Conservation (phyloP, 1,140 invertebrate genomes). For the Trichoplusia ni region DNA sequence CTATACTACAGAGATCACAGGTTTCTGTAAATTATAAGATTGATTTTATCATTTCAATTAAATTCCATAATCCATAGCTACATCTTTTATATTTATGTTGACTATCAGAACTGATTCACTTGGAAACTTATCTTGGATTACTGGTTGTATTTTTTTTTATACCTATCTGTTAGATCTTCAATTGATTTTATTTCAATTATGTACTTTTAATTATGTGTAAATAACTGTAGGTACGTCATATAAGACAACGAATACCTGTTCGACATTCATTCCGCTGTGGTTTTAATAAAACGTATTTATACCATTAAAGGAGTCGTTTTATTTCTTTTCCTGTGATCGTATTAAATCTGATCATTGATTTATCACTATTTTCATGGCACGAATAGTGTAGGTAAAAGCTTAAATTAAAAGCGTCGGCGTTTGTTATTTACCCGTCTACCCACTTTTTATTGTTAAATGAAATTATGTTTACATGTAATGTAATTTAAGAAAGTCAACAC, state of each 20-base stretch:
- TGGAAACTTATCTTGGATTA: background rate
- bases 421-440: no score
- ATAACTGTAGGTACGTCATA: slow-evolving; percentile 2
- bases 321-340: background rate
- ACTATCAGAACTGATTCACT: background rate
- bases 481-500: no score
- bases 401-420: no score
- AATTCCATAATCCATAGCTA: background rate
- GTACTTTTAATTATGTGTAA: background rate
- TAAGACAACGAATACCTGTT: slow-evolving; percentile 10
- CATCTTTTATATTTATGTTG: background rate
- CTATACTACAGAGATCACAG: no score
- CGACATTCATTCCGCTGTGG: slow-evolving; percentile 28
- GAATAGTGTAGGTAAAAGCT: no score
- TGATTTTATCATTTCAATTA: no score
- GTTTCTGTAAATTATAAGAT: no score
- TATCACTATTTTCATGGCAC: background rate
- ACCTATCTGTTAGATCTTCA: background rate
- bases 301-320: slow-evolving; percentile 2
- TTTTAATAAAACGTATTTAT: slow-evolving; percentile 34
- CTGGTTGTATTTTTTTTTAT: background rate
- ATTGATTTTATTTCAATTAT: background rate
- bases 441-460: no score
- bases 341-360: no score
- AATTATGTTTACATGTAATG: no score